Evolutionary conservation across 2,888 invertebrate species (phyloP), one percentile per base, ranked within the genome.

Genomic region (Orchesellides sinensis): DNA sequence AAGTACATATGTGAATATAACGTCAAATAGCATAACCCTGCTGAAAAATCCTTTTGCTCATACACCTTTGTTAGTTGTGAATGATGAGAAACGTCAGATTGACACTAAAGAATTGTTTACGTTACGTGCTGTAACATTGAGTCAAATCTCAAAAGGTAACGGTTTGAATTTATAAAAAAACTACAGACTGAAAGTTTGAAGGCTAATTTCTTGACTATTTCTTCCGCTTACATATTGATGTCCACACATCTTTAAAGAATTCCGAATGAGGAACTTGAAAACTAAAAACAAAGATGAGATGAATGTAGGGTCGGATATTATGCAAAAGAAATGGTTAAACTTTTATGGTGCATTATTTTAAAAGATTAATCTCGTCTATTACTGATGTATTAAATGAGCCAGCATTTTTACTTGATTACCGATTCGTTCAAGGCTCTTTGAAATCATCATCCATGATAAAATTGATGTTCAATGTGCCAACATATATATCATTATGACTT

Each of bases 351-450:
- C 17, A 61, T 73, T 45, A 59, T 21, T 73, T 3, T 19, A 10
- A 47, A 68, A 52, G 25, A 63, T 21, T n/a, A 45, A 66, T 29
- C 10, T 32, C 32, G 32, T 8, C 19, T 17, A n/a, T 69, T 32
- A 14, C 19, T 23, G 69, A 69, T 47, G 35, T 56, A 70, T 63
- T 79, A 63, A 79, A 79, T 79, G 79, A 79, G 79, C 65, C 78
- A 63, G 72, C 10, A 79, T 45, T 52, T 79, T 65, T 40, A 79
- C 79, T 79, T 79, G 70, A 79, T 79, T 79, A 79, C 79, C 72
- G 65, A 79, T 79, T 79, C 79, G 79, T 79, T 79, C 79, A 61
- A 70, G 79, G 54, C 52, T 79, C 72, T 72, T 68, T 65, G 40
- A 79, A 79, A 63, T 79, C 72, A 79, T 40, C 35, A 63, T 70